Evolutionary conservation across 2,888 invertebrate genomes (phyloP), one percentile per base, ranked within the genome.

Genomic region (Lithophane ornitopus): DNA sequence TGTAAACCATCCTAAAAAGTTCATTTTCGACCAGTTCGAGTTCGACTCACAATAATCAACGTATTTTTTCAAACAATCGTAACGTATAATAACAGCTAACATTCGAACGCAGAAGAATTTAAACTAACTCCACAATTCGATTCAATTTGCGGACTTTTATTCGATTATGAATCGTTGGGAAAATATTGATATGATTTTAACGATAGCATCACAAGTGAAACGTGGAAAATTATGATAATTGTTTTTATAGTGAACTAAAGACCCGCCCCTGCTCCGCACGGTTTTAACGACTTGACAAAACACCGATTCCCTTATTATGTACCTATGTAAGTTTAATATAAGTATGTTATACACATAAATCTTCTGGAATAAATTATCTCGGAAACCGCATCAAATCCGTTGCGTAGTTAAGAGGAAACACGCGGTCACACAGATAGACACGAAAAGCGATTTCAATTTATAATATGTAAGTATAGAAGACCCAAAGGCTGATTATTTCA

Each of bases 1-100:
- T 78, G 70, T 76, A 71, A 85, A 83, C 66, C 76, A 78, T 58
- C 66, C 56, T 73, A 82, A 80, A 83, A 78, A 74, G 65, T 46
- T 73, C 82, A 71, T 73, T 76, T 76, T 82, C n/a, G n/a, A n/a
- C n/a, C n/a, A n/a, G n/a, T n/a, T n/a, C 46, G 52, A 72, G 34
- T 49, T 76, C 26, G 76, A 63, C 41, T 74, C 54, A 39, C 74
- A 72, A 80, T 82, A 76, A 76, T 65, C 65, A 59, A 70, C 26
- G 41, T 73, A n/a, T 73, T 82, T 52, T 82, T 85, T 75, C 56
- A 67, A 76, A 67, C 63, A 79, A 82, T 74, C 76, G 19, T 63
- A 63, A 74, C 44, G 46, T 76, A 34, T 34, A 69, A 68, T 76
- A 82, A 71, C 74, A 66, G 72, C 66, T 76, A 76, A 62, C 61